These are phyloP conservation scores for Diplodus puntazzo DNA, from an alignment of 2,797 vertebrate genomes.

Conservation along the genomic window DNA sequence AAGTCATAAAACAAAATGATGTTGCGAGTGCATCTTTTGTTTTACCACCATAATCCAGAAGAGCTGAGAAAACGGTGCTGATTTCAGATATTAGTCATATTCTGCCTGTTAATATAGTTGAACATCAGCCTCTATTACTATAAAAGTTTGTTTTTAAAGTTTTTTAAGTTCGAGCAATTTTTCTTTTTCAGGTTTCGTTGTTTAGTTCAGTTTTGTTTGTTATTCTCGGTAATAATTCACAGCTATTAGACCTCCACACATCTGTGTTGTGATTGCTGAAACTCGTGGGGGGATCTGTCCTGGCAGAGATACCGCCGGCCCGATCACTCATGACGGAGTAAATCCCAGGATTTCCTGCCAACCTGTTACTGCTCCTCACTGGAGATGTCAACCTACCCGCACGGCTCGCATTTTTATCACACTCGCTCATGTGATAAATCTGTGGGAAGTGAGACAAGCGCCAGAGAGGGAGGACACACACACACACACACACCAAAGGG, in stretches of 20 bases:
- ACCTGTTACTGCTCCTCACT: slow-evolving; percentile 63
- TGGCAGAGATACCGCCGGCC: slow-evolving; percentile 30
- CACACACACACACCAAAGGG: slow-evolving; percentile 24
- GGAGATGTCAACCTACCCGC: slow-evolving; percentile 26
- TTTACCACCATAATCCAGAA: not conserved
- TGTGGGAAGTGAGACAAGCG: slow-evolving; percentile 13
- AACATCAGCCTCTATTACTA: not conserved
- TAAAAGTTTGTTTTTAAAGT: not conserved
- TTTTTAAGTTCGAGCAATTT: not conserved
- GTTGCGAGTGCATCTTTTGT: not conserved
- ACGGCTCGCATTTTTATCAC: slow-evolving; percentile 31
- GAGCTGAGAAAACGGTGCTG: not conserved
- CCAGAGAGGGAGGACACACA: not conserved
- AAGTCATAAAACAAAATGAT: not conserved
- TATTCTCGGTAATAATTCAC: not conserved
- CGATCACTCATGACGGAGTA: slow-evolving; percentile 44
- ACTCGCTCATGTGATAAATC: slow-evolving; percentile 38
- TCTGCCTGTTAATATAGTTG: not conserved
- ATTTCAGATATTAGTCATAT: not conserved
- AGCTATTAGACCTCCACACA: slow-evolving; percentile 1
- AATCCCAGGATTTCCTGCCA: slow-evolving; percentile 68
- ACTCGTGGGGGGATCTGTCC: not conserved
- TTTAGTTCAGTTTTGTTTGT: not conserved
- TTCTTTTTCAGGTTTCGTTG: not conserved
- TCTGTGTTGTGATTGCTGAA: slow-evolving; percentile 26